Evolutionary conservation across 1,140 invertebrate species (phyloP).

Genomic region (Microplitis mediator): DNA sequence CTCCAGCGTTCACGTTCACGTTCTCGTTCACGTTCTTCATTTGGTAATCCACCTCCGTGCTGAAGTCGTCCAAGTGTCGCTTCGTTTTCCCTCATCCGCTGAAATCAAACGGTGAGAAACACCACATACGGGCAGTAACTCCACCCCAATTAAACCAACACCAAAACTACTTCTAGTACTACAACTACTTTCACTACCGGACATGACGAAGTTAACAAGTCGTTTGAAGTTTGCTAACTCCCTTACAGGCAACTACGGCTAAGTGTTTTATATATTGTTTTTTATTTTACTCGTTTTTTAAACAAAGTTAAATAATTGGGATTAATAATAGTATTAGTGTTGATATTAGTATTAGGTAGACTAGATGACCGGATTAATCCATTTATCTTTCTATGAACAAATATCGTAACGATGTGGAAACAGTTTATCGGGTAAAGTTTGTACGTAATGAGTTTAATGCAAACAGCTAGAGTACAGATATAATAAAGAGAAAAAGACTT

Average conservation of each 20-base stretch:
- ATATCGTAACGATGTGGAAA: constrained; percentile 1
- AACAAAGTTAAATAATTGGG: too few species aligned
- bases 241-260: too few species aligned
- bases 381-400: constrained; percentile 4
- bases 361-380: background rate
- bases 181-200: background rate
- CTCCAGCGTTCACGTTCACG: constrained; percentile 87
- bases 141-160: constrained; percentile 44
- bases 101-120: constrained; percentile 61
- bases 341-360: background rate
- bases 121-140: constrained; percentile 65
- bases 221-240: background rate
- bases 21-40: constrained; percentile 75
- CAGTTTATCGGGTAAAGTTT: constrained; percentile 4
- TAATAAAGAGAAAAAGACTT: too few species aligned
- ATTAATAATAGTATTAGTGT: background rate
- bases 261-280: background rate
- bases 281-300: too few species aligned
- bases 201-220: background rate
- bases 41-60: constrained; percentile 51
- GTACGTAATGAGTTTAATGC: constrained; percentile 1
- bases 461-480: background rate
- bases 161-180: background rate
- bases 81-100: constrained; percentile 78
- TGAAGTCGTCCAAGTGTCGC: constrained; percentile 69